phyloP scores from a whole-genome alignment of 2,113 vertebrate genomes.

The Eleginops maclovinus region DNA sequence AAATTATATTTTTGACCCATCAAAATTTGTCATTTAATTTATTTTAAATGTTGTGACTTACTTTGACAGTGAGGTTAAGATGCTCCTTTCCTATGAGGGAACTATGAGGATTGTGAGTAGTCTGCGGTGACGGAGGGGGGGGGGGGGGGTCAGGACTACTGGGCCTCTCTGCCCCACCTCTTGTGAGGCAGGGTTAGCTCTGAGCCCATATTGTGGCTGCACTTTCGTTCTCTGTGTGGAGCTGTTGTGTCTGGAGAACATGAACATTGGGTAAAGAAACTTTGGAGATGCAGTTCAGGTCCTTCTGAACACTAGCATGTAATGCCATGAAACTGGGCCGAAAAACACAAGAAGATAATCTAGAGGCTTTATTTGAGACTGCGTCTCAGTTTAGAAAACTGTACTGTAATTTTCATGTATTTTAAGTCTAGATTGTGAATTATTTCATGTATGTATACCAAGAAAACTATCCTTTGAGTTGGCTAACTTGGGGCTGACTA shows the following conservation, averaged over 20 bases:
- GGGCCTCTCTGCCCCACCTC: no score
- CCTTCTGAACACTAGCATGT: slow-evolving; percentile 36
- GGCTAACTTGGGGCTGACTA: slow-evolving; percentile 63
- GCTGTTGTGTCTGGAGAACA: slow-evolving; percentile 44
- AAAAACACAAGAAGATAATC: slow-evolving; percentile 69
- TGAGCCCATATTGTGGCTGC: slow-evolving; percentile 61
- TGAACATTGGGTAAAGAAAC: slow-evolving; percentile 46
- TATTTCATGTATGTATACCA: slow-evolving; percentile 80
- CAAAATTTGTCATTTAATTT: no score
- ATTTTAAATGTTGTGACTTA: no score
- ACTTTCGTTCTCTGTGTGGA: slow-evolving; percentile 38
- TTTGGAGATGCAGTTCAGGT: slow-evolving; percentile 55
- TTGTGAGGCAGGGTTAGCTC: slow-evolving; percentile 55
- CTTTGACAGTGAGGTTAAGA: no score
- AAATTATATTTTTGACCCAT: no score
- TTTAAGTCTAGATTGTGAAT: slow-evolving; percentile 81
- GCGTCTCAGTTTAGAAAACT: slow-evolving; percentile 74
- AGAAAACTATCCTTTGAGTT: slow-evolving; percentile 72
- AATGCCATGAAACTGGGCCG: slow-evolving; percentile 60
- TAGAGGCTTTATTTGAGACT: slow-evolving; percentile 79
- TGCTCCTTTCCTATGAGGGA: no score
- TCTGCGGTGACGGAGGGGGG: no score
- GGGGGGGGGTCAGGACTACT: no score
- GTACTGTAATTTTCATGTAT: slow-evolving; percentile 81
- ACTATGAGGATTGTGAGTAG: no score